Base-by-base conservation (phyloP, 2,797 vertebrate genomes). In the Sternotherus odoratus region DNA sequence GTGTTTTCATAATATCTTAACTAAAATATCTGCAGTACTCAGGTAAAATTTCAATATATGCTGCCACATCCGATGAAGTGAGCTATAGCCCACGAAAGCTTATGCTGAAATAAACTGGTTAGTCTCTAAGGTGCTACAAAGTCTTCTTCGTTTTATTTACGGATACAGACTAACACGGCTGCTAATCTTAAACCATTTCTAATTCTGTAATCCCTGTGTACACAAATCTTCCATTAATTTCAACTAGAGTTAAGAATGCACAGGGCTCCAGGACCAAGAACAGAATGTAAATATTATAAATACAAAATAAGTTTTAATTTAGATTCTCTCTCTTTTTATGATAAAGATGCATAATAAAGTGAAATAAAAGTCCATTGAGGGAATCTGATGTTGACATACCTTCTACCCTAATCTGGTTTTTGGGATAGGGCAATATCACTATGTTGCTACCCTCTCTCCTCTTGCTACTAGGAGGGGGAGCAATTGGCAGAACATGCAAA, bases 131-230 rank as follows among this genome's bases (percentile, higher is more conserved):
- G n/a, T n/a, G n/a, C n/a, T n/a, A n/a, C n/a, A n/a, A n/a, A n/a
- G n/a, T n/a, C n/a, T n/a, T n/a, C n/a, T n/a, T n/a, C n/a, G n/a
- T n/a, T n/a, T n/a, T n/a, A n/a, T n/a, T n/a, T n/a, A n/a, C n/a
- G n/a, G n/a, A n/a, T n/a, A n/a, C n/a, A n/a, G n/a, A n/a, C n/a
- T n/a, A n/a, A n/a, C n/a, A n/a, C n/a, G n/a, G n/a, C n/a, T n/a
- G n/a, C n/a, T n/a, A n/a, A n/a, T n/a, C n/a, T n/a, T n/a, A n/a
- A n/a, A n/a, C n/a, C n/a, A 77, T 88, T 82, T 91, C 36, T 88
- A 88, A 91, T 82, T 93, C 82, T 84, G 53, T 79, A 85, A 79
- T 83, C 90, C 26, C 80, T 66, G 5, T 56, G 66, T 57, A 86
- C 53, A 51, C 89, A 92, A 19, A 53, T 39, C 21, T 85, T 33